Base-by-base conservation (phyloP, 1,140 invertebrate species). In the Coenobita brevimanus region DNA sequence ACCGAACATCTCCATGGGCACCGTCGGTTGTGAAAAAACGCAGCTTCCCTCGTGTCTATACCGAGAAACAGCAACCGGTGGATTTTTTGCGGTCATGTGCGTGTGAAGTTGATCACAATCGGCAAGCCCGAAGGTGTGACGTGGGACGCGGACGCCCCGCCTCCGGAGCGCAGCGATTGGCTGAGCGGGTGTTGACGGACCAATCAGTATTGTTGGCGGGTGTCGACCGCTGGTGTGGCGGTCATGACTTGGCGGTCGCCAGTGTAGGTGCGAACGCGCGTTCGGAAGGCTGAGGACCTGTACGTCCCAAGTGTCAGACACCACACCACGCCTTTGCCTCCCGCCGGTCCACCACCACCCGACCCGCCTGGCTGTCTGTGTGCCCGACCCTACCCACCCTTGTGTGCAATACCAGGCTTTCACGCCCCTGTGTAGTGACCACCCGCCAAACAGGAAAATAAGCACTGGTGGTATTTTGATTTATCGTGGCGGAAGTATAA, bases 201-300 rank as follows among this genome's bases (percentile, higher is more conserved):
- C 88, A 89, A 89, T 89, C 88, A 89, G 81, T 89, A 89, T 89
- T 89, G 88, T 89, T 89, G 88, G 88, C 88, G 88, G 88, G 88
- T 89, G 88, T 89, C 88, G 88, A 62, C 60, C 73, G 88, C 88
- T 89, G 88, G 88, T 89, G 88, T 89, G 88, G 88, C 88, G 88
- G 81, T 84, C 88, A 89, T 89, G 88, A 89, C 88, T 89, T 89
- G 81, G 88, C 79, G 88, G 88, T 89, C 88, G 88, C 82, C 88
- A 89, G 88, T 89, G 88, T 89, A 89, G 88, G 88, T 89, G 88
- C 88, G 88, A 89, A 89, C 88, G 88, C 88, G 88, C 88, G 88
- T 79, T 89, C 62, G 88, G 82, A 89, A 89, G 88, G 88, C 88
- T 75, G 88, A 83, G 88, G 76, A 67, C 75, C 81, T 84, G 73